Evolutionary conservation across 2,888 invertebrate genomes (phyloP), one percentile per base, ranked within the genome.

Genomic region (Petrolisthes manimaculis): DNA sequence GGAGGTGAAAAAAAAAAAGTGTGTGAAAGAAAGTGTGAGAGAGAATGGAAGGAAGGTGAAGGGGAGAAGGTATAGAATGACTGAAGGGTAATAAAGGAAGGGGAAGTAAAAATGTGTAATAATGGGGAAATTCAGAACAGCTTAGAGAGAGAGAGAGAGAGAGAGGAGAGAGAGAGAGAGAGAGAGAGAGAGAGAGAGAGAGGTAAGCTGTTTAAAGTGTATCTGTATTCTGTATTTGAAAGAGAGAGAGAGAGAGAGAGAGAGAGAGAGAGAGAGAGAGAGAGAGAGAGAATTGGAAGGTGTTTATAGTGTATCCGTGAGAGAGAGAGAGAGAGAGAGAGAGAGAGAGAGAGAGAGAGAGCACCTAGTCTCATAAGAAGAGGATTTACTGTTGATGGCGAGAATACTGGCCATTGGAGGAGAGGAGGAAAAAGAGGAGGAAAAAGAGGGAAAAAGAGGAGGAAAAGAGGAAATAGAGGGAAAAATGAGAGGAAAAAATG

Each of bases 81-180:
- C 37, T 37, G 37, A 37, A 0, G 37, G 37, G 37, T 37, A 37
- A 37, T 37, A 37, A 37, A 37, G 37, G 37, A 37, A 37, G 37
- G 37, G 37, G 37, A 37, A 37, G 37, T 37, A 37, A 37, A 37
- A 37, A 2, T 37, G 37, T 37, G 37, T 37, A 37, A 37, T 37
- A 37, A 37, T 37, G 37, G 37, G 37, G 2, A 37, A 37, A 37
- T 37, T 37, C 37, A 37, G 37, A 37, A 37, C 37, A 37, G 37
- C 37, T 37, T 37, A 37, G 37, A 37, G 37, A 9, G 18, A 18
- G 61, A 61, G 74, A 74, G 74, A 74, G 74, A 74, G 74, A 74
- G 74, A 74, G 74, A 74, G 74, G 74, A 74, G 74, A 74, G 74
- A 74, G 74, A 74, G 74, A 74, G 74, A 74, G 74, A 74, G 74